These are phyloP conservation scores for Empis livida DNA, from an alignment of 2,888 invertebrate genomes.

Conservation along the genomic window DNA sequence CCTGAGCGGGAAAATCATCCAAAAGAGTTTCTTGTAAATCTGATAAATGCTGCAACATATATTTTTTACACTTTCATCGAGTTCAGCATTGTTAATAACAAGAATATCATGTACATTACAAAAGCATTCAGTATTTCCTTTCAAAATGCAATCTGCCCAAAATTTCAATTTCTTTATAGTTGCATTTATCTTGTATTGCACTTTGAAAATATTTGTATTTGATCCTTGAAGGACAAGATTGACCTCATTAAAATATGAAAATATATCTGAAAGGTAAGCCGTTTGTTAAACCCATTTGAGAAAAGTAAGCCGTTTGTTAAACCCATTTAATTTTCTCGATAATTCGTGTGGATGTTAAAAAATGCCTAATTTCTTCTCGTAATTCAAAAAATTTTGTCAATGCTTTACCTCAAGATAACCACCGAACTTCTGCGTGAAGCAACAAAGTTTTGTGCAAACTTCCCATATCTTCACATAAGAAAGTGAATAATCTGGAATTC, in stretches of 20 bases:
- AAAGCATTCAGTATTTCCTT: not conserved
- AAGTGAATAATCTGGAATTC: not conserved
- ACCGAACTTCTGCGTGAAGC: constrained; percentile 1
- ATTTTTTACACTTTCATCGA: not conserved
- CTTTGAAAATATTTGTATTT: not conserved
- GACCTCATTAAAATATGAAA: not conserved
- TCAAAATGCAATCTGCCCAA: not conserved
- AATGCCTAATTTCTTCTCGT: not conserved
- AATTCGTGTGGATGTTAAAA: not conserved
- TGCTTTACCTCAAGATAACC: constrained; percentile 1
- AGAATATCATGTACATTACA: not conserved
- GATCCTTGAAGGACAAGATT: not conserved
- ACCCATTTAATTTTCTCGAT: not conserved
- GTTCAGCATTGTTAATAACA: not conserved
- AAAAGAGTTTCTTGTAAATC: not conserved
- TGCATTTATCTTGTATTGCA: not conserved
- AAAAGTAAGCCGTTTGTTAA: not conserved
- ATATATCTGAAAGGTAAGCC: not conserved
- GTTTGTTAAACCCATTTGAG: not conserved
- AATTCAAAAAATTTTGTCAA: not conserved
- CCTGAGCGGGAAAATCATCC: not conserved
- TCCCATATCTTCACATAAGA: not conserved
- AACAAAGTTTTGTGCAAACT: not conserved
- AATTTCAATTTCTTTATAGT: not conserved
- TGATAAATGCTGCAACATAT: not conserved